phyloP scores from a whole-genome alignment of 2,888 invertebrate species.

The Pilophorus perplexus region DNA sequence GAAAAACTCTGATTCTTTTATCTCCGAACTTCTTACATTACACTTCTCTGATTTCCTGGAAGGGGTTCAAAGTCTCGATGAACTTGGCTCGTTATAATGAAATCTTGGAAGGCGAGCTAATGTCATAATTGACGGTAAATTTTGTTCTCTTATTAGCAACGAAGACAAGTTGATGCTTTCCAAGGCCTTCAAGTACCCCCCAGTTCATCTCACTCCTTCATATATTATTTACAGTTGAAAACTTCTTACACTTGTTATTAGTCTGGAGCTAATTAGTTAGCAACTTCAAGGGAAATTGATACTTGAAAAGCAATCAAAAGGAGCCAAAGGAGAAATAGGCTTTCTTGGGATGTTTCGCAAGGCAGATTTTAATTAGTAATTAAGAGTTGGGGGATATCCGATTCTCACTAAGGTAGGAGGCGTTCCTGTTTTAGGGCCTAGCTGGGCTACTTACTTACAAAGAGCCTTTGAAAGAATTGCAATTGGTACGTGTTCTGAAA shows the following conservation, averaged over 20 bases:
- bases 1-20: too few species aligned
- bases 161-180: neutral
- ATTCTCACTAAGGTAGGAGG: too few species aligned
- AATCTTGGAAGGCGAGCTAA: slow-evolving; percentile 16
- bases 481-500: too few species aligned
- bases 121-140: slow-evolving; percentile 41
- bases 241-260: slow-evolving; percentile 46
- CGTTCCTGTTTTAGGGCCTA: too few species aligned
- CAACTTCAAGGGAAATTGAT: slow-evolving; percentile 41
- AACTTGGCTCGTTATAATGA: slow-evolving; percentile 12
- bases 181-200: neutral
- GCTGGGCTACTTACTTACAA: too few species aligned
- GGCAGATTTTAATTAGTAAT: slow-evolving; percentile 38
- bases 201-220: neutral
- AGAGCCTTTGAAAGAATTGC: too few species aligned
- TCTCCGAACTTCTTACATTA: too few species aligned
- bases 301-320: slow-evolving; percentile 40
- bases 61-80: slow-evolving; percentile 14
- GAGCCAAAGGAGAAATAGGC: neutral
- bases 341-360: neutral
- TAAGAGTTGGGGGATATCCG: slow-evolving; percentile 23
- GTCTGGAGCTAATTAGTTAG: slow-evolving; percentile 44
- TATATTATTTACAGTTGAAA: slow-evolving; percentile 44
- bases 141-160: slow-evolving; percentile 21
- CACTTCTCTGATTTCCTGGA: too few species aligned